Conservation (phyloP, 2,888 invertebrate species). For the Trichacis sp. region DNA sequence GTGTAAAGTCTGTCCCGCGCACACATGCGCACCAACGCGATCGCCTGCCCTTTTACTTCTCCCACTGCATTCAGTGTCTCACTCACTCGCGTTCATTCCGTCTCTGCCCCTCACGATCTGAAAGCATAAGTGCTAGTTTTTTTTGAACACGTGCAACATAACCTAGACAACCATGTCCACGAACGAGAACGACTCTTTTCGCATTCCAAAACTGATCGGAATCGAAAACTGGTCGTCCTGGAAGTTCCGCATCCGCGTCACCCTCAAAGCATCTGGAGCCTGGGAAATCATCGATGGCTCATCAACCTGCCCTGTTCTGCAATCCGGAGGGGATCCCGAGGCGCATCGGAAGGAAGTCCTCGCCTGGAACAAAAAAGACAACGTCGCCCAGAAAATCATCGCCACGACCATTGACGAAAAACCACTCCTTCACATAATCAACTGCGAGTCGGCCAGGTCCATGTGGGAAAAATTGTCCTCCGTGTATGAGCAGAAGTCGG, state of each 20-base stretch:
- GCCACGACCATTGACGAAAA: conserved; percentile 29
- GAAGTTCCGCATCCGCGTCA: conserved; percentile 17
- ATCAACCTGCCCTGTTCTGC: no score
- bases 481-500: no score
- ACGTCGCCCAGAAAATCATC: conserved; percentile 22
- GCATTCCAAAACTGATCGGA: conserved; percentile 5
- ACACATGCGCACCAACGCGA: no score
- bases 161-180: no score
- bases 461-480: conserved; percentile 52
- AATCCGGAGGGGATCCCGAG: neutral
- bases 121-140: no score
- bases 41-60: no score
- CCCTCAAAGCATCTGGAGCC: conserved; percentile 14
- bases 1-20: no score
- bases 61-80: no score
- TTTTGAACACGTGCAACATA: no score
- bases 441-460: conserved; percentile 44
- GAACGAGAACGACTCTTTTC: conserved; percentile 12
- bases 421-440: no score
- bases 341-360: neutral
- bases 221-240: conserved; percentile 20
- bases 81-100: no score
- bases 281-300: conserved; percentile 11
- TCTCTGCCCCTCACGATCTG: no score
- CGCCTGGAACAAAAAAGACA: conserved; percentile 22